Evolutionary conservation across 1,140 invertebrate genomes (phyloP).

Genomic region (Sitophilus oryzae): DNA sequence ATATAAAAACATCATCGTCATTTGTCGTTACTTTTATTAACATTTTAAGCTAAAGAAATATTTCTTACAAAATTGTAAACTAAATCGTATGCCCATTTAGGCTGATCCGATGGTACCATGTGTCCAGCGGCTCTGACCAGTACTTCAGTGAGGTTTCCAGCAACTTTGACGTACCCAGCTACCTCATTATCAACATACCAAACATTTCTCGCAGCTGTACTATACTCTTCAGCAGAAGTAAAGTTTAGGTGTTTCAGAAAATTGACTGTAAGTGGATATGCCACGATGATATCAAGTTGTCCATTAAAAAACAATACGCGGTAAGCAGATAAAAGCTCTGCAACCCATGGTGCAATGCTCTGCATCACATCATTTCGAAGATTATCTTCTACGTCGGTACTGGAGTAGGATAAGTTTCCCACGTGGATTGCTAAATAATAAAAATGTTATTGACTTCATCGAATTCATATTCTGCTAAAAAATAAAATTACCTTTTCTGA

Average conservation of each 20-base stretch:
- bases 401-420: constrained; percentile 47
- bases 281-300: constrained; percentile 78
- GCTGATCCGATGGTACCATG: constrained; percentile 73
- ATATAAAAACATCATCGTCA: too few species aligned
- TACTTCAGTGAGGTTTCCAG: constrained; percentile 66
- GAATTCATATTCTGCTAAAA: too few species aligned
- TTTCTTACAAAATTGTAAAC: constrained; percentile 63
- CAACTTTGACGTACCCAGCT: constrained; percentile 65
- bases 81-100: constrained; percentile 65
- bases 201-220: constrained; percentile 51
- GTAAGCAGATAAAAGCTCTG: constrained; percentile 61
- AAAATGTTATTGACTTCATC: too few species aligned
- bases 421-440: constrained; percentile 46
- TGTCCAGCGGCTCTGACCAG: constrained; percentile 72
- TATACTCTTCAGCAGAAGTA: constrained; percentile 55
- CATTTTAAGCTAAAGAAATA: constrained; percentile 5
- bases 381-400: constrained; percentile 59
- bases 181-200: constrained; percentile 62
- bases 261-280: constrained; percentile 68
- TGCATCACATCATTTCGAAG: constrained; percentile 75
- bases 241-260: constrained; percentile 63
- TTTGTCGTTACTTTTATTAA: too few species aligned
- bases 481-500: background rate
- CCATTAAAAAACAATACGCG: constrained; percentile 70
- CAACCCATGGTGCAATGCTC: constrained; percentile 68